Evolutionary conservation across 37 sponge, comb jelly and placozoan species (phyloP), one percentile per base, ranked within the genome.

Genomic region (Axinella damicornis): DNA sequence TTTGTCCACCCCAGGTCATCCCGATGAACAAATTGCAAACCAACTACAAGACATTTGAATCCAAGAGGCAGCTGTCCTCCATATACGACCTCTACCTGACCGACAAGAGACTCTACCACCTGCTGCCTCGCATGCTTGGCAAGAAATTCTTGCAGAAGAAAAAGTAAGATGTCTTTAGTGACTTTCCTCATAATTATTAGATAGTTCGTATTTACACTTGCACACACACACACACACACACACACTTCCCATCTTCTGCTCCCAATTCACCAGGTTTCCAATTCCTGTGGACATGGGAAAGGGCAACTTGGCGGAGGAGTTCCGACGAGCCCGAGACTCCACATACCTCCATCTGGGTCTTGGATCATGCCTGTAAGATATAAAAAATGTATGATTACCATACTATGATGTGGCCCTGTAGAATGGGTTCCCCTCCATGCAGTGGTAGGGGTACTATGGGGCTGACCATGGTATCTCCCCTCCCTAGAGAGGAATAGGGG

Each of bases 71-170:
- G 57, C 83, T 96, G 35, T 84, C 81, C 20, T 39, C 78, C n/a
- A 65, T 53, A 21, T 96, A 88, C 57, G 92, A 94, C 32, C 34
- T 94, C 25, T 96, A 84, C 77, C 69, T 96, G 34, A 62, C 87
- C 2, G 97, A 96, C 69, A 78, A 63, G 28, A 38, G 86, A 20
- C 53, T 96, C 25, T 93, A 85, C 60, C 95, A 90, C 36, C 59
- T 72, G n/a, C 72, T 96, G 24, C 88, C 89, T 17, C 39, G 60
- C 5, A 65, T 74, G 36, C 90, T 96, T 2, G 97, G 97, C n/a
- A 96, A 96, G 81, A 80, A 78, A 31, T 96, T 96, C 85, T 88
- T 83, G 69, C 79, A 82, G 34, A 96, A 87, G 76, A 96, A 90
- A 35, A 90, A 79, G 95, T 95, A n/a, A n/a, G n/a, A n/a, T n/a